Conservation (phyloP, 2,113 vertebrate genomes). For the Hepsetus odoe region DNA sequence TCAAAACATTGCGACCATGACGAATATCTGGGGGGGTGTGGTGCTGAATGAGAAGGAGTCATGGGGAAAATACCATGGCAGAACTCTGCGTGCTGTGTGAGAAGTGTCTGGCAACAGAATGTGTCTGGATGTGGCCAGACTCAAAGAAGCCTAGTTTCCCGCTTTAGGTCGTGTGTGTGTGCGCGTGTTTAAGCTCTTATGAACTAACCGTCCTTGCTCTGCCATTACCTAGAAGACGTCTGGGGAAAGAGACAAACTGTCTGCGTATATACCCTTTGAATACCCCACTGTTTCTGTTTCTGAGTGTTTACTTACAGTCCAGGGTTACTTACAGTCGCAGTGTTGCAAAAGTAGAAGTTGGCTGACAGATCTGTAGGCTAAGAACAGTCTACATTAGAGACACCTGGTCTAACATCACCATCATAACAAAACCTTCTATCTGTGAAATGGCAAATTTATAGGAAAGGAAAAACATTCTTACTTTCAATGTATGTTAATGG, state of each 20-base stretch:
- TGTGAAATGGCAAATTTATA: neutral
- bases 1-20: neutral
- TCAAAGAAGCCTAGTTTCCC: conserved; percentile 62
- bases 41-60: conserved; percentile 31
- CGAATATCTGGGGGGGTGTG: neutral
- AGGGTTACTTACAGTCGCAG: too few species aligned
- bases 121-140: conserved; percentile 49
- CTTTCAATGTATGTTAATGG: too few species aligned
- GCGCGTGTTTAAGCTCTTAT: conserved; percentile 16
- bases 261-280: neutral
- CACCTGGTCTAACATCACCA: neutral
- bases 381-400: neutral
- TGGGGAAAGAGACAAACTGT: neutral
- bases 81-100: conserved; percentile 60
- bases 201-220: conserved; percentile 14
- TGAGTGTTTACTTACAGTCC: neutral
- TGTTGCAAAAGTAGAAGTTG: neutral
- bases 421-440: neutral
- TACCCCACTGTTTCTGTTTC: neutral
- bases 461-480: neutral
- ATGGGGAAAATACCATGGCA: conserved; percentile 64
- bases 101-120: conserved; percentile 54
- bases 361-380: neutral
- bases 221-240: conserved; percentile 12
- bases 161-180: conserved; percentile 39